phyloP scores from a whole-genome alignment of 2,113 vertebrate genomes.

The Salvelinus fontinalis region DNA sequence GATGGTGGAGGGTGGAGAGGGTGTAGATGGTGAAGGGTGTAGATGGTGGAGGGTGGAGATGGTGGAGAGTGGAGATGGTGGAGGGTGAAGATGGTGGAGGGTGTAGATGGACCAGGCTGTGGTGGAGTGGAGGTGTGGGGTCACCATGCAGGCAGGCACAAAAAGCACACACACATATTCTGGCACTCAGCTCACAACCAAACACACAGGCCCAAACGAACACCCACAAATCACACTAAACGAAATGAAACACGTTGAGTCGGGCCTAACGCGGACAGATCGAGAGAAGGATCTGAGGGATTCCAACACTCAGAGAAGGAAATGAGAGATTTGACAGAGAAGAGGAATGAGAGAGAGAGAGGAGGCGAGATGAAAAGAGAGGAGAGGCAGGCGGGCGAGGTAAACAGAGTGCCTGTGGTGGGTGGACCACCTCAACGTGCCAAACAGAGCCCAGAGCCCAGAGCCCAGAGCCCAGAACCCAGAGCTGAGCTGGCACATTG shows the following conservation, averaged over 20 bases:
- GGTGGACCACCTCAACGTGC: not conserved
- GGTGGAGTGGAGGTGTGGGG: conserved; percentile 32
- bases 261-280: not conserved
- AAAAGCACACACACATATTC: no score
- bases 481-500: not conserved
- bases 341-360: not conserved
- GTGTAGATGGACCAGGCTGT: conserved; percentile 13
- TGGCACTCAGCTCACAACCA: not conserved
- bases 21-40: no score
- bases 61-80: not conserved
- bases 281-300: conserved; percentile 3
- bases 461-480: no score
- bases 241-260: conserved; percentile 14
- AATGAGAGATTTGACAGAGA: conserved; percentile 13
- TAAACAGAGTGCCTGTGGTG: conserved; percentile 13
- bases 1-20: no score
- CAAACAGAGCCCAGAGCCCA: no score
- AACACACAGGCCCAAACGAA: conserved; percentile 1
- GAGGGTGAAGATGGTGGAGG: not conserved
- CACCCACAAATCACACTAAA: conserved; percentile 13
- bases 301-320: conserved; percentile 5
- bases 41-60: no score
- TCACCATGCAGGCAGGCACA: conserved; percentile 24
- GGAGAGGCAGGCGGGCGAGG: conserved; percentile 4
- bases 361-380: not conserved